A percentile compares a stretch with the other conserved stretches of the same genome.
These are phyloP conservation scores for Meteorus cinctellus DNA, from an alignment of 2,888 invertebrate species.

Conservation along the genomic window DNA sequence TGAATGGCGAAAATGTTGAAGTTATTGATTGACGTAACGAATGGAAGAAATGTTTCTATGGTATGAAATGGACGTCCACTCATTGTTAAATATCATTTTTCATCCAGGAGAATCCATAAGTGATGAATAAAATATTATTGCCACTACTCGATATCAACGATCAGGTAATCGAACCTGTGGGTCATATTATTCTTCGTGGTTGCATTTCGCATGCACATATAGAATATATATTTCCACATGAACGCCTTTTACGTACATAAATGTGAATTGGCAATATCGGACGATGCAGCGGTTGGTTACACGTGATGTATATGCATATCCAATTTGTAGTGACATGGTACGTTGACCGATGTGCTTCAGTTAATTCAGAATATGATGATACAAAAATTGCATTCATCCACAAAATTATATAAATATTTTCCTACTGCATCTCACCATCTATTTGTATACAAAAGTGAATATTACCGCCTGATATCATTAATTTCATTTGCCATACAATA, in stretches of 20 bases:
- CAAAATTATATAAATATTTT: conserved; percentile 12
- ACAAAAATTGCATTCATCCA: conserved; percentile 22
- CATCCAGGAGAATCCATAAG: neutral
- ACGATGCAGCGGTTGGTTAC: conserved; percentile 17
- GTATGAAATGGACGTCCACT: neutral
- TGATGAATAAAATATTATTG: neutral
- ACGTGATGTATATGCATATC: neutral
- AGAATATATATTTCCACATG: conserved; percentile 19
- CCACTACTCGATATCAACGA: neutral
- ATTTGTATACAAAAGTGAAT: too few species aligned
- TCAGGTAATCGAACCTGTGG: neutral
- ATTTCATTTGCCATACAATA: neutral
- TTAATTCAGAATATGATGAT: conserved; percentile 12
- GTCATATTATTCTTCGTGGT: neutral
- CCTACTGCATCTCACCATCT: neutral
- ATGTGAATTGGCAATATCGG: conserved; percentile 4
- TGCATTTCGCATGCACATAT: neutral
- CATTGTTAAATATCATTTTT: neutral
- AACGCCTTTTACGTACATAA: neutral
- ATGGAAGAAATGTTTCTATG: too few species aligned
- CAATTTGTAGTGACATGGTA: conserved; percentile 13
- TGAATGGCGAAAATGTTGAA: neutral
- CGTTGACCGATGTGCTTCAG: conserved; percentile 19
- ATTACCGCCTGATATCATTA: neutral
- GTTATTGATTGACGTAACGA: neutral